phyloP scores from a whole-genome alignment of 2,113 vertebrate genomes.

The Nothocercus nigrocapillus region DNA sequence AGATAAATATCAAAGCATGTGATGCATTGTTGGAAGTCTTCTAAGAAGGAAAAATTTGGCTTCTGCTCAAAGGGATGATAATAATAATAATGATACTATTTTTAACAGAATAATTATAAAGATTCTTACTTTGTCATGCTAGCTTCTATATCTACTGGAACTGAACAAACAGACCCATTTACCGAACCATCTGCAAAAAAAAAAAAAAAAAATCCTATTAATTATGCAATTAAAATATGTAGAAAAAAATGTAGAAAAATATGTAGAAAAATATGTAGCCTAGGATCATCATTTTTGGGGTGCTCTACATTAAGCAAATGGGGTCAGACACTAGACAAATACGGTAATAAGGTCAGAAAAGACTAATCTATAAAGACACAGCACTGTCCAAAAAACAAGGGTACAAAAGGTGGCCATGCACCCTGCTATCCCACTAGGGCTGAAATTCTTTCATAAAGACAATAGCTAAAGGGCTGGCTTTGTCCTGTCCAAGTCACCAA shows the following conservation, averaged over 20 bases:
- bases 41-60: neutral
- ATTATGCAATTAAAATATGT: neutral
- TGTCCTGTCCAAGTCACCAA: neutral
- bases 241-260: neutral
- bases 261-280: neutral
- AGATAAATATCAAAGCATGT: neutral
- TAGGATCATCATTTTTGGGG: neutral
- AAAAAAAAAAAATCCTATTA: neutral
- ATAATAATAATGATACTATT: neutral
- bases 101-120: neutral
- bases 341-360: too few relatives aligned
- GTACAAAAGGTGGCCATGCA: accelerated
- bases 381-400: neutral
- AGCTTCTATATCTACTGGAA: slow-evolving; percentile 73
- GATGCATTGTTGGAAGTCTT: neutral
- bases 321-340: neutral
- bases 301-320: neutral
- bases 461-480: neutral
- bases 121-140: slow-evolving; percentile 74
- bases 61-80: neutral
- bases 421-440: neutral
- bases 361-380: neutral
- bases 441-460: neutral
- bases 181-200: neutral
- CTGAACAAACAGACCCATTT: slow-evolving; percentile 42